These are phyloP conservation scores for Drosophila pseudoananassae DNA, from an alignment of 1,140 invertebrate species.

Conservation along the genomic window DNA sequence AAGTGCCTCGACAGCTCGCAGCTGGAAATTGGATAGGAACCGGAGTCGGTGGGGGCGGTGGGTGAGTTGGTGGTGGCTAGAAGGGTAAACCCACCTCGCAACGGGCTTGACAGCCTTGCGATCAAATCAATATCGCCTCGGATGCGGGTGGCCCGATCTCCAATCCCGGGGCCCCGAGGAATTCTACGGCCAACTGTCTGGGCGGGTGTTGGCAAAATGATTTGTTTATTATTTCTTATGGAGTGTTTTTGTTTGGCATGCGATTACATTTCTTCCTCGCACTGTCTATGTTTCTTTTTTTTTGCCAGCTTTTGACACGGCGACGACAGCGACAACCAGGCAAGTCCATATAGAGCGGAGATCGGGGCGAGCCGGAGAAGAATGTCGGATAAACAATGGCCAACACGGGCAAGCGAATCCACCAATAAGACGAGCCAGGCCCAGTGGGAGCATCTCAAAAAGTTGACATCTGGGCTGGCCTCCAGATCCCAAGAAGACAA, in stretches of 20 bases:
- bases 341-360: conserved; percentile 55
- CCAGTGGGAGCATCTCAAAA: conserved; percentile 40
- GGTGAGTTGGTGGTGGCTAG: background rate
- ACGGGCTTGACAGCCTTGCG: conserved; percentile 54
- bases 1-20: conserved; percentile 64
- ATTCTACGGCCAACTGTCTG: conserved; percentile 54
- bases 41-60: background rate
- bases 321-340: conserved; percentile 43
- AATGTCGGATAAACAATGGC: conserved; percentile 58
- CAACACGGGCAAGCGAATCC: conserved; percentile 21
- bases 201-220: conserved; percentile 51
- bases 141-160: conserved; percentile 66
- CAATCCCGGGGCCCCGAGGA: conserved; percentile 6
- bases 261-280: conserved; percentile 59
- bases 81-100: conserved; percentile 42
- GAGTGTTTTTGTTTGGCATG: conserved; percentile 74
- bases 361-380: conserved; percentile 10
- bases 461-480: conserved; percentile 64
- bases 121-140: conserved; percentile 71
- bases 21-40: conserved; percentile 8
- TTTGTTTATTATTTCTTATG: conserved; percentile 80
- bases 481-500: conserved; percentile 28
- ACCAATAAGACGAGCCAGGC: conserved; percentile 62
- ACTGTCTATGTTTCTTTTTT: conserved; percentile 7
- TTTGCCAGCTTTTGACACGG: conserved; percentile 30